Conservation (phyloP, 2,797 vertebrate genomes). For the Pagetopsis macropterus region DNA sequence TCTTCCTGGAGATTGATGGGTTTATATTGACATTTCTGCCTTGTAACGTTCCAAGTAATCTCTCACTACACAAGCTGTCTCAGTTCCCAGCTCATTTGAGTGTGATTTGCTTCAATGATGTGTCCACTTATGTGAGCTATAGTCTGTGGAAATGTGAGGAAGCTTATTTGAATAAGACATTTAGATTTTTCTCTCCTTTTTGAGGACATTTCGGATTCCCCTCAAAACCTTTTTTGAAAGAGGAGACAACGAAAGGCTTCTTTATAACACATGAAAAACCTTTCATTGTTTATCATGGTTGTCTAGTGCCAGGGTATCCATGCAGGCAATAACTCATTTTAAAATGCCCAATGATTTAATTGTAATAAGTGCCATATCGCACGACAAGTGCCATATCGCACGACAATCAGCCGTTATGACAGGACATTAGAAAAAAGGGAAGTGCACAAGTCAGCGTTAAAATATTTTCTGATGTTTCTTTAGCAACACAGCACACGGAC, state of each 20-base stretch:
- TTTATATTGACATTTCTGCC: constrained; percentile 64
- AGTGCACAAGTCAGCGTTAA: constrained; percentile 30
- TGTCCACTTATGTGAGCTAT: constrained; percentile 18
- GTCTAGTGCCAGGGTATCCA: constrained; percentile 31
- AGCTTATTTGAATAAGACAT: constrained; percentile 13
- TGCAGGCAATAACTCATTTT: constrained; percentile 22
- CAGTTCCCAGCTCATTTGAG: constrained; percentile 22
- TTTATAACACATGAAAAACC: background rate
- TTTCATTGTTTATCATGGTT: constrained; percentile 7
- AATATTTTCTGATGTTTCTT: constrained; percentile 33
- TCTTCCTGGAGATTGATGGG: constrained; percentile 52
- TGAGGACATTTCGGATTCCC: constrained; percentile 8
- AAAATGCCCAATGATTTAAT: constrained; percentile 53
- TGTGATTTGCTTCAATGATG: constrained; percentile 32
- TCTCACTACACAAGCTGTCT: constrained; percentile 52
- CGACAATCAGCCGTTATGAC: constrained; percentile 17
- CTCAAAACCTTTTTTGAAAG: background rate
- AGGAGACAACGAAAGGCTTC: background rate
- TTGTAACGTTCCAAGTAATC: constrained; percentile 58
- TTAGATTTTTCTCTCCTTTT: background rate
- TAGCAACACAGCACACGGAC: constrained; percentile 29
- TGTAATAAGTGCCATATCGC: constrained; percentile 38
- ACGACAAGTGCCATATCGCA: constrained; percentile 33
- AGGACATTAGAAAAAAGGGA: constrained; percentile 25
- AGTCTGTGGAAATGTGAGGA: background rate